These are phyloP conservation scores for Drosophila cognata DNA, from an alignment of 2,888 invertebrate species.

Conservation along the genomic window DNA sequence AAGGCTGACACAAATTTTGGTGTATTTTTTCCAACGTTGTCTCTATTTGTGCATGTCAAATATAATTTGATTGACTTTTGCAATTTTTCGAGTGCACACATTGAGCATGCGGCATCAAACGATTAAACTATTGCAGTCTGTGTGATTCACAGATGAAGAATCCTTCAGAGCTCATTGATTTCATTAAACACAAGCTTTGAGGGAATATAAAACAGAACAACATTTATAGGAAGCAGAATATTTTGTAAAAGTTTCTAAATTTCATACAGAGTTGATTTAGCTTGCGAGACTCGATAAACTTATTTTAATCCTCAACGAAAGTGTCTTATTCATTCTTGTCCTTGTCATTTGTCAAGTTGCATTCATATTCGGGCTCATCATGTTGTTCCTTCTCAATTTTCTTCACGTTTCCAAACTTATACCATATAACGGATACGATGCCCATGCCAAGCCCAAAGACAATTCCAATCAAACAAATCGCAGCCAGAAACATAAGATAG, in stretches of 20 bases:
- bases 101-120: slow-evolving; percentile 9
- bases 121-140: slow-evolving; percentile 15
- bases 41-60: slow-evolving; percentile 52
- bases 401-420: slow-evolving; percentile 15
- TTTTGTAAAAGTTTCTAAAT: not conserved
- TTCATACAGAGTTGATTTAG: not conserved
- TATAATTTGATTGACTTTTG: slow-evolving; percentile 47
- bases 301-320: not conserved
- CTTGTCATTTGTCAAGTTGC: not conserved
- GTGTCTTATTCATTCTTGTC: slow-evolving; percentile 1
- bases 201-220: not conserved
- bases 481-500: slow-evolving; percentile 26
- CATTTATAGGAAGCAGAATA: not conserved
- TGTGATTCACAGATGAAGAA: not conserved
- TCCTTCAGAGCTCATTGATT: slow-evolving; percentile 5
- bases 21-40: slow-evolving; percentile 1
- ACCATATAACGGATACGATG: slow-evolving; percentile 37
- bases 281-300: not conserved
- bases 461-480: slow-evolving; percentile 35
- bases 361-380: fast-evolving
- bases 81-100: slow-evolving; percentile 35
- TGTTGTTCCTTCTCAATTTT: not conserved
- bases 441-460: slow-evolving; percentile 46
- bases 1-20: not conserved
- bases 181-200: not conserved